These are phyloP conservation scores for Okapia johnstoni DNA, from an alignment of 2,113 vertebrate species.

Conservation along the genomic window DNA sequence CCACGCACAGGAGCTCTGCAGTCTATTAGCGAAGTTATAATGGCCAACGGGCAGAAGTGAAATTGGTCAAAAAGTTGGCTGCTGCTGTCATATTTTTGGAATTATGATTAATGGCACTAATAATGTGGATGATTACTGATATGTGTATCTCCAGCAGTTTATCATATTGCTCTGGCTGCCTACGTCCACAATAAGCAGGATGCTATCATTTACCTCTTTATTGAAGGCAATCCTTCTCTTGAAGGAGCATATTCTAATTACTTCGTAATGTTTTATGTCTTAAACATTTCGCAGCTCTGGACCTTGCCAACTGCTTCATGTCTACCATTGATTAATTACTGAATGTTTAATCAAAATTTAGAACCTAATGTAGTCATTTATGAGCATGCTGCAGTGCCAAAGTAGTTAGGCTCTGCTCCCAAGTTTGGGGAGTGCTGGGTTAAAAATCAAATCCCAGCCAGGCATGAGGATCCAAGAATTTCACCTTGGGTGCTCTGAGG, in stretches of 20 bases:
- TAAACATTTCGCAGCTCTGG: constrained; percentile 88
- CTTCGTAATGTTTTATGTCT: constrained; percentile 91
- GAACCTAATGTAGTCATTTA: constrained; percentile 86
- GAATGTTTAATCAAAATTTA: constrained; percentile 92
- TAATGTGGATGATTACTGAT: constrained; percentile 93
- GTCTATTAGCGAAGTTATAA: constrained; percentile 88
- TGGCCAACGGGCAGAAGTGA: constrained; percentile 86
- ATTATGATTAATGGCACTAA: constrained; percentile 96
- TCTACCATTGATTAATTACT: constrained; percentile 90
- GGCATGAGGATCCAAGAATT: constrained; percentile 75
- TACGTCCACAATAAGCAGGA: constrained; percentile 91
- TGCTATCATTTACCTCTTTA: constrained; percentile 92
- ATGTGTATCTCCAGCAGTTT: constrained; percentile 89
- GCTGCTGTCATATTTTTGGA: constrained; percentile 88
- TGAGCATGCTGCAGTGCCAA: constrained; percentile 82
- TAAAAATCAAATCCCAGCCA: constrained; percentile 84
- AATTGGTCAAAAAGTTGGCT: constrained; percentile 88
- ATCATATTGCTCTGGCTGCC: constrained; percentile 90
- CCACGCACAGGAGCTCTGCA: constrained; percentile 84
- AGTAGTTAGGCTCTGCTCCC: constrained; percentile 82
- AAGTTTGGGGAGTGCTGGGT: constrained; percentile 78
- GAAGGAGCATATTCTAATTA: constrained; percentile 89
- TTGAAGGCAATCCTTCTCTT: constrained; percentile 88
- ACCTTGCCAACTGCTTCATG: constrained; percentile 86
- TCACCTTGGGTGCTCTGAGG: constrained; percentile 76